Conservation (phyloP, 1,140 invertebrate genomes). For the Onthophagus taurus region DNA sequence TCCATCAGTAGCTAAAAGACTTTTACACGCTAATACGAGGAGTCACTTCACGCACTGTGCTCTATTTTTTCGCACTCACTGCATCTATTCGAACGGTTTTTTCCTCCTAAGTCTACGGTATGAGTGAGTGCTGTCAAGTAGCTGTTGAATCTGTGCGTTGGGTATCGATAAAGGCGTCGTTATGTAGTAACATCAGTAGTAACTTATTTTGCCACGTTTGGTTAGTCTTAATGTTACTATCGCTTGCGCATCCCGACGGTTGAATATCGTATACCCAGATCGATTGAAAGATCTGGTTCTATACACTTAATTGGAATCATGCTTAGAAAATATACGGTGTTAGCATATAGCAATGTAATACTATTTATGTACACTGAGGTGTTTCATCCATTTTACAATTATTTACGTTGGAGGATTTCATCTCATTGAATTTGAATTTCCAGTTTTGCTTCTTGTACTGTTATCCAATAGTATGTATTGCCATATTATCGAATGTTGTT, state of each 20-base stretch:
- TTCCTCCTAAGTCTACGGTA: not conserved
- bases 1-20: too few relatives aligned
- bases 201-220: constrained; percentile 2
- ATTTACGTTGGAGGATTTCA: too few relatives aligned
- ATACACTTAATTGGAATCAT: constrained; percentile 20
- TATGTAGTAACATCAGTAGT: not conserved
- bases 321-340: too few relatives aligned
- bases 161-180: not conserved
- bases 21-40: too few relatives aligned
- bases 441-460: too few relatives aligned
- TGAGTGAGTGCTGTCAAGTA: not conserved
- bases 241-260: constrained; percentile 16
- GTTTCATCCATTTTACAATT: too few relatives aligned
- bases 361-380: too few relatives aligned
- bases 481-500: too few relatives aligned
- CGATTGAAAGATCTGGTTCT: constrained; percentile 9
- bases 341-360: too few relatives aligned
- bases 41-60: not conserved
- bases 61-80: constrained; percentile 1
- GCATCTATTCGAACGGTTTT: not conserved
- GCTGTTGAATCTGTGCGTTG: not conserved
- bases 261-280: constrained; percentile 21
- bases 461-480: too few relatives aligned
- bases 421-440: too few relatives aligned
- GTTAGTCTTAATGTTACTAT: constrained; percentile 1